Conservation (phyloP, 2,797 vertebrate genomes). For the Amblyopsis hoosieri region DNA sequence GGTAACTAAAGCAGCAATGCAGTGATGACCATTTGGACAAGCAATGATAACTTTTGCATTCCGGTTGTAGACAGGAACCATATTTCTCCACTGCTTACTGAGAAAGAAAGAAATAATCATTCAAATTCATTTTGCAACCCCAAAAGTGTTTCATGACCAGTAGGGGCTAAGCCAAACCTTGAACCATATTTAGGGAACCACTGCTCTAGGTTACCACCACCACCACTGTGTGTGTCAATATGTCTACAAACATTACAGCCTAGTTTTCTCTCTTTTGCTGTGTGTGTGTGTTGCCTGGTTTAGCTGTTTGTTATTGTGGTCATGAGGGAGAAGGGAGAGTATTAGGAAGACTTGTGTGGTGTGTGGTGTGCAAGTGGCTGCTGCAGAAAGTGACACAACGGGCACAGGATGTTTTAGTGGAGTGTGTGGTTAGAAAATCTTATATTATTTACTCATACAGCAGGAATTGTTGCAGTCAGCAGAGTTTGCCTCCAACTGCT, state of each 20-base stretch:
- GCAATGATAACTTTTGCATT: no score
- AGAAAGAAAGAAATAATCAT: not conserved
- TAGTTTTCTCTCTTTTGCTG: not conserved
- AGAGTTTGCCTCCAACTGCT: constrained; percentile 21
- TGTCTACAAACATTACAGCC: not conserved
- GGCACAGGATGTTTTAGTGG: constrained; percentile 42
- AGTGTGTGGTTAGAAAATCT: constrained; percentile 49
- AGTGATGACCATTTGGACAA: no score
- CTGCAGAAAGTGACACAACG: constrained; percentile 36
- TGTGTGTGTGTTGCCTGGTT: constrained; percentile 50
- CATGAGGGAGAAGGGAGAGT: constrained; percentile 43
- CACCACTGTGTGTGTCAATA: constrained; percentile 7
- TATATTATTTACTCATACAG: constrained; percentile 31
- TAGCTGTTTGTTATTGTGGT: constrained; percentile 68
- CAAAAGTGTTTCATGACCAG: not conserved
- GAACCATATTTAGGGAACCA: no score
- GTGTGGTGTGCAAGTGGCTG: constrained; percentile 41
- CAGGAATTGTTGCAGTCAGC: constrained; percentile 37
- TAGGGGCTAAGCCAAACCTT: no score
- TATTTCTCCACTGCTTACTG: not conserved
- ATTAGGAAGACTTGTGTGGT: constrained; percentile 50
- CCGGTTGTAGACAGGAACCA: no score
- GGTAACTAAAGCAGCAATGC: no score
- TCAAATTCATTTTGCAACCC: not conserved
- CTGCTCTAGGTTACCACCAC: not conserved